These are phyloP conservation scores for Lasioglossum vierecki DNA, from an alignment of 2,888 invertebrate species.

Conservation along the genomic window DNA sequence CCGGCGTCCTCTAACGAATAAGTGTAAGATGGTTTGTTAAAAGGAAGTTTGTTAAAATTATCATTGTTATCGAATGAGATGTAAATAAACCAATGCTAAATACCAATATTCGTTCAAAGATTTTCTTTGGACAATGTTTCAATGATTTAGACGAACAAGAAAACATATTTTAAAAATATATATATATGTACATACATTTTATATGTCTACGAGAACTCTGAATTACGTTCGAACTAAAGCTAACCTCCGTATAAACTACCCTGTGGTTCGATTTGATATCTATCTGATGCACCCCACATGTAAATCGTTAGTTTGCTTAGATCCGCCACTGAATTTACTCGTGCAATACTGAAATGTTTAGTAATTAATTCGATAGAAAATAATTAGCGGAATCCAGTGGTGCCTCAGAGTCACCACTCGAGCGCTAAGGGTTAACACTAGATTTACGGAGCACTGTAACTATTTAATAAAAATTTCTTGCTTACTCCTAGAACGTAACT, in stretches of 20 bases:
- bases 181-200: slow-evolving; percentile 22
- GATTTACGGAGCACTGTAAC: too few relatives aligned
- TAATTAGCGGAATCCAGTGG: too few relatives aligned
- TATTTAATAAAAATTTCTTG: too few relatives aligned
- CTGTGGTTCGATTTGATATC: slow-evolving; percentile 9
- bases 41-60: not conserved
- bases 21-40: slow-evolving; percentile 10
- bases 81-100: slow-evolving; percentile 46
- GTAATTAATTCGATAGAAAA: too few relatives aligned
- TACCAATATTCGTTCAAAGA: not conserved
- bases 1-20: slow-evolving; percentile 1
- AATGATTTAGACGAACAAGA: not conserved
- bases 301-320: not conserved
- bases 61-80: slow-evolving; percentile 33
- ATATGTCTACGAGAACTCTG: not conserved
- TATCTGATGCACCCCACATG: not conserved
- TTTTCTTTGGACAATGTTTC: not conserved
- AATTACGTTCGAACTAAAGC: slow-evolving; percentile 11
- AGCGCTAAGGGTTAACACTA: too few relatives aligned
- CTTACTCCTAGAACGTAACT: too few relatives aligned
- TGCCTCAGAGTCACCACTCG: too few relatives aligned
- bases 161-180: slow-evolving; percentile 5
- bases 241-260: not conserved
- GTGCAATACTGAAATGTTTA: too few relatives aligned
- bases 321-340: too few relatives aligned